Evolutionary conservation across 2,888 invertebrate genomes (phyloP).

Genomic region (Clostera curtula): DNA sequence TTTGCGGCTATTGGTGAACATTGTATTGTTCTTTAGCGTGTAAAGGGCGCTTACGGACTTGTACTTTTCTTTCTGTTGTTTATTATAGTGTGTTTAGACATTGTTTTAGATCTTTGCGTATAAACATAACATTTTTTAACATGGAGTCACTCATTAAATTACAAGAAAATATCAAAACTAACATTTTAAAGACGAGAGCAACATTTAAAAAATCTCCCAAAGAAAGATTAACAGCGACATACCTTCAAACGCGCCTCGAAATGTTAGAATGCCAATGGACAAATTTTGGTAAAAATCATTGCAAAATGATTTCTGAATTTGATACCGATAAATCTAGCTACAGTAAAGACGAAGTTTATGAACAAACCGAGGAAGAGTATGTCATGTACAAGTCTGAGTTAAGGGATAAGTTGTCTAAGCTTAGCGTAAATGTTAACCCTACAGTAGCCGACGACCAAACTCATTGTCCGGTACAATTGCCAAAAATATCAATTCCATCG

Average conservation of each 20-base stretch:
- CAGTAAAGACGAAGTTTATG: neutral
- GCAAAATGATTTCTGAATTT: neutral
- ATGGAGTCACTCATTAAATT: constrained; percentile 1
- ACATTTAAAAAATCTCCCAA: constrained; percentile 4
- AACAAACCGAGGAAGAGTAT: constrained; percentile 1
- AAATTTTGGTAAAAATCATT: neutral
- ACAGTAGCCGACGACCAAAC: neutral
- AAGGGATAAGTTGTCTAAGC: neutral
- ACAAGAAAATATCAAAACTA: neutral
- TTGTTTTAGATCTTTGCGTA: no score
- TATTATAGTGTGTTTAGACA: no score
- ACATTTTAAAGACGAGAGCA: neutral
- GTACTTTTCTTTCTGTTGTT: no score
- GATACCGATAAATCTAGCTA: neutral
- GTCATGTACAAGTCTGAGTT: constrained; percentile 1
- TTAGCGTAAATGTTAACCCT: neutral
- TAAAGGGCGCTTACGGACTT: no score
- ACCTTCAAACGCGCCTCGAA: no score
- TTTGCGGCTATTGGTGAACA: no score
- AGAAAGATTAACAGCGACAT: neutral
- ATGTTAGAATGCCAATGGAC: constrained; percentile 3
- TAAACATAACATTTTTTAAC: no score
- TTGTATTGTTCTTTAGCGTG: no score
- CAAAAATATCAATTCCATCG: no score
- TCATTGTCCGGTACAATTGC: neutral